Conservation (phyloP, 2,797 vertebrate species). For the Pseudomugil gertrudae region DNA sequence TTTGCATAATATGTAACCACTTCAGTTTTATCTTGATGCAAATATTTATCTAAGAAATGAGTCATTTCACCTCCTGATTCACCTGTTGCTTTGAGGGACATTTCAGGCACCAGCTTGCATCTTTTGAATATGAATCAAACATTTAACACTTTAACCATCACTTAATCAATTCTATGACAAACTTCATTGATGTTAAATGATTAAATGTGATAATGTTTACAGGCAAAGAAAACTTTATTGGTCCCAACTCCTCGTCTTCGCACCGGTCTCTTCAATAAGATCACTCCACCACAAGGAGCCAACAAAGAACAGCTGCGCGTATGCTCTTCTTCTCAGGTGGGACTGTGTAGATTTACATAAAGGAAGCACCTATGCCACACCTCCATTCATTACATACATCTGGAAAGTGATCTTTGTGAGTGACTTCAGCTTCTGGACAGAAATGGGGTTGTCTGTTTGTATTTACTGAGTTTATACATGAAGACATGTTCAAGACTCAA, state of each 20-base stretch:
- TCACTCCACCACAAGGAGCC: conserved; percentile 87
- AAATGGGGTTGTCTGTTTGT: background rate
- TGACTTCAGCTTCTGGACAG: background rate
- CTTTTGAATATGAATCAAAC: background rate
- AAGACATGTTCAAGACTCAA: too few species aligned
- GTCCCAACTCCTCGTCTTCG: conserved; percentile 93
- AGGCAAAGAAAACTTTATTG: conserved; percentile 91
- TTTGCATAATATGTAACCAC: background rate
- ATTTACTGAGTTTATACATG: background rate
- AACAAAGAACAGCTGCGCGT: conserved; percentile 85
- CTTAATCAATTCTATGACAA: background rate
- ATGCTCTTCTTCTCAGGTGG: conserved; percentile 90
- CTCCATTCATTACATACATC: background rate
- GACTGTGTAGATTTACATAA: background rate
- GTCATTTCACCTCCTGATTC: background rate
- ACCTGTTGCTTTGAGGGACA: background rate
- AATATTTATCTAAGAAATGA: background rate
- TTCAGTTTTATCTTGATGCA: background rate
- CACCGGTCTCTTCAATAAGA: conserved; percentile 91
- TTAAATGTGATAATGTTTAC: conserved; percentile 24
- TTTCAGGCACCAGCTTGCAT: conserved; percentile 11
- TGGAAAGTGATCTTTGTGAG: background rate
- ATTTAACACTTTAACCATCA: background rate
- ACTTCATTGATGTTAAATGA: background rate
- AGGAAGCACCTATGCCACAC: background rate